These are phyloP conservation scores for Acanthurus leucopareius DNA, from an alignment of 2,797 vertebrate genomes.

Conservation along the genomic window DNA sequence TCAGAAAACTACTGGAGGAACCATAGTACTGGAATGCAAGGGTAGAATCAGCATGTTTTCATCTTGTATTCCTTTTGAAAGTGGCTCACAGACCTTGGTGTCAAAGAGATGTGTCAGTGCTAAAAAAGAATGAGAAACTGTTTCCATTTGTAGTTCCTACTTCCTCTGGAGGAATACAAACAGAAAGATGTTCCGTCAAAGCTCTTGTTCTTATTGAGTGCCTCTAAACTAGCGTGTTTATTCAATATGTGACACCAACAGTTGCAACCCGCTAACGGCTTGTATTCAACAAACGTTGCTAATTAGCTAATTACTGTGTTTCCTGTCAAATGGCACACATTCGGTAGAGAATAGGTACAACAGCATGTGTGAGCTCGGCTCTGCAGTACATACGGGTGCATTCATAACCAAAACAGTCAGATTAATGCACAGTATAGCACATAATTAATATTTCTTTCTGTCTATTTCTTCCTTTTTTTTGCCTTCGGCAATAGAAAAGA, in stretches of 20 bases:
- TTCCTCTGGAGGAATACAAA: slow-evolving; percentile 43
- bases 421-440: slow-evolving; percentile 50
- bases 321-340: slow-evolving; percentile 70
- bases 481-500: slow-evolving; percentile 18
- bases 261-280: slow-evolving; percentile 59
- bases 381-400: slow-evolving; percentile 30
- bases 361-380: slow-evolving; percentile 36
- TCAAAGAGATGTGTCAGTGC: slow-evolving; percentile 41
- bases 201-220: slow-evolving; percentile 47
- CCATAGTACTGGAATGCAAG: slow-evolving; percentile 29
- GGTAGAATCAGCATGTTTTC: slow-evolving; percentile 45
- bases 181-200: slow-evolving; percentile 40
- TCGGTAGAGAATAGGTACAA: slow-evolving; percentile 61
- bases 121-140: slow-evolving; percentile 27
- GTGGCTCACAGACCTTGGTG: slow-evolving; percentile 43
- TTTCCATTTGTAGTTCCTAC: slow-evolving; percentile 61
- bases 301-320: slow-evolving; percentile 81
- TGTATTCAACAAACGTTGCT: slow-evolving; percentile 75
- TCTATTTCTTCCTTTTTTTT: slow-evolving; percentile 38
- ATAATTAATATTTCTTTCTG: slow-evolving; percentile 52
- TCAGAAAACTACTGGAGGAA: slow-evolving; percentile 42
- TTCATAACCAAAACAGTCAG: slow-evolving; percentile 44
- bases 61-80: slow-evolving; percentile 72
- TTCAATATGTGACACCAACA: slow-evolving; percentile 64
- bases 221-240: slow-evolving; percentile 66